Conservation (phyloP, 2,888 invertebrate species). For the Stenichneumon culpator region DNA sequence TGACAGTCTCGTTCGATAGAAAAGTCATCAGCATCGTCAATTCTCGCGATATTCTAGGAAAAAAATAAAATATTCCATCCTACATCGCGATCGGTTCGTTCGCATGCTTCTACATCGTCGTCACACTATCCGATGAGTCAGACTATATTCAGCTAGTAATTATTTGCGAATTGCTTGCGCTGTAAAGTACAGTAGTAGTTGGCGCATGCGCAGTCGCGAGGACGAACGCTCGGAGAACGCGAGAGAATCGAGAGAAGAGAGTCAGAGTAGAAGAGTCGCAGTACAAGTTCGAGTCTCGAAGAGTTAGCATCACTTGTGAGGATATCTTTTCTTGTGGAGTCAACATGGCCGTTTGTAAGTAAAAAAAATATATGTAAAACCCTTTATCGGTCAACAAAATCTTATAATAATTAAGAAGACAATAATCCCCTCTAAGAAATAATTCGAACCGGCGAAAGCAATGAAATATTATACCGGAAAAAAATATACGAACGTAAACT, state of each 20-base stretch:
- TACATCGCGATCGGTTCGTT: neutral
- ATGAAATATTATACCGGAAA: neutral
- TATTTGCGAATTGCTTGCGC: slow-evolving; percentile 54
- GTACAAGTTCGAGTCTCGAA: slow-evolving; percentile 57
- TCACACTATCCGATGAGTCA: slow-evolving; percentile 59
- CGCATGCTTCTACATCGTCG: slow-evolving; percentile 36
- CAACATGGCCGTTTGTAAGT: slow-evolving; percentile 67
- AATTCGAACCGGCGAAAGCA: neutral
- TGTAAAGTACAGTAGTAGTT: slow-evolving; percentile 32
- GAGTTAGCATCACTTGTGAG: slow-evolving; percentile 57
- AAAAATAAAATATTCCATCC: slow-evolving; percentile 6
- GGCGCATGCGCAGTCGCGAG: slow-evolving; percentile 45
- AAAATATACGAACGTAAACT: slow-evolving; percentile 2
- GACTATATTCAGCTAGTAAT: slow-evolving; percentile 57
- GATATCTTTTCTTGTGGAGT: slow-evolving; percentile 31
- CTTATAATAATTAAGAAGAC: neutral
- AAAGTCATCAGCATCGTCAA: neutral
- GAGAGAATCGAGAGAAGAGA: slow-evolving; percentile 11
- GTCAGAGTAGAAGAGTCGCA: slow-evolving; percentile 48
- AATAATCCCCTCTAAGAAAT: neutral
- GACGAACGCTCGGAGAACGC: neutral
- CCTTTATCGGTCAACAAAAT: neutral
- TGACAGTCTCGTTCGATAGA: neutral
- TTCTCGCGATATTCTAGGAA: slow-evolving; percentile 14
- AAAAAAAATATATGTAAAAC: slow-evolving; percentile 2